These are phyloP conservation scores for Nesometra sesokonis DNA, from an alignment of 35 echinoderm and acorn worm genomes.

Conservation along the genomic window DNA sequence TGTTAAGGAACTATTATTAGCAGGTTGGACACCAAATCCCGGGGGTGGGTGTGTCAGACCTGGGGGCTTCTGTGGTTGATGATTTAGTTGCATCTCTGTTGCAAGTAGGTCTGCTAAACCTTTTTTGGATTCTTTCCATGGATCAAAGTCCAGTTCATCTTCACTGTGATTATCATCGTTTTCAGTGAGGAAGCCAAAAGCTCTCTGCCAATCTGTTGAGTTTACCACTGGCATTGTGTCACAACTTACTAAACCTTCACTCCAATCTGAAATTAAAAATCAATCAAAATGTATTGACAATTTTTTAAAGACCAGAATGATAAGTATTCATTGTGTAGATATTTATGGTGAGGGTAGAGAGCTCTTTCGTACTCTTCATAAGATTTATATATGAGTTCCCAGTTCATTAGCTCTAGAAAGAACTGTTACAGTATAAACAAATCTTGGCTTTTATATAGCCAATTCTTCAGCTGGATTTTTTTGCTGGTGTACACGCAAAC, in stretches of 20 bases:
- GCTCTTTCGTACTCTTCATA: too few relatives aligned
- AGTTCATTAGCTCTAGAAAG: too few relatives aligned
- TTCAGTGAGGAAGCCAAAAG: slow-evolving; percentile 73
- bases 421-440: too few relatives aligned
- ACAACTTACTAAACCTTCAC: slow-evolving; percentile 44
- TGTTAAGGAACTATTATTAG: slow-evolving; percentile 26
- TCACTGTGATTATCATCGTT: slow-evolving; percentile 79
- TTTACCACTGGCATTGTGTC: slow-evolving; percentile 69
- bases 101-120: slow-evolving; percentile 83
- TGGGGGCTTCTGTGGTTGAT: not conserved
- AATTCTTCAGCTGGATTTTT: too few relatives aligned
- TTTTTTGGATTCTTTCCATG: slow-evolving; percentile 91
- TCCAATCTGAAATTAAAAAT: slow-evolving; percentile 47
- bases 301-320: too few relatives aligned
- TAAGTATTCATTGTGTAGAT: too few relatives aligned
- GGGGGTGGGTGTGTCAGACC: slow-evolving; percentile 30
- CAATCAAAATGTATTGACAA: too few relatives aligned
- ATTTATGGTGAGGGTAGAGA: too few relatives aligned
- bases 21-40: slow-evolving; percentile 14
- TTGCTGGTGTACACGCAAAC: too few relatives aligned
- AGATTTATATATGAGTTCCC: too few relatives aligned
- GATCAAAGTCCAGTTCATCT: slow-evolving; percentile 95
- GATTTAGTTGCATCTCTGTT: slow-evolving; percentile 77
- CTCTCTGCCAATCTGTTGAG: slow-evolving; percentile 87
- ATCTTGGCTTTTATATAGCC: too few relatives aligned